Evolutionary conservation across 2,797 vertebrate genomes (phyloP).

Genomic region (Sarcophilus harrisii): DNA sequence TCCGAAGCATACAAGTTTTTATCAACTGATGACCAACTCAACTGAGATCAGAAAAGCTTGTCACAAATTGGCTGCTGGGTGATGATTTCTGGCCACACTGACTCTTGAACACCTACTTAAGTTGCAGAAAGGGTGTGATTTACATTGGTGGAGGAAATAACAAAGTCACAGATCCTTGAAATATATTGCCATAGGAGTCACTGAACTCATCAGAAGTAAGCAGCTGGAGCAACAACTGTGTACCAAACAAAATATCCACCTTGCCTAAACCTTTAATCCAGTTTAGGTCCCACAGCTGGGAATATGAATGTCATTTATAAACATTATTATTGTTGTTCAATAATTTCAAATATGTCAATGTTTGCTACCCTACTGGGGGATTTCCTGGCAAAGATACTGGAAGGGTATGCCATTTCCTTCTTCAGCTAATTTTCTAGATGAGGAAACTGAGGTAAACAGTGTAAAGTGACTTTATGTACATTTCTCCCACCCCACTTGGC

Average conservation of each 20-base stretch:
- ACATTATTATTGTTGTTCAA: neutral
- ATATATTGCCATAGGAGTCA: neutral
- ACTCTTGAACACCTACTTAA: neutral
- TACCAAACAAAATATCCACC: neutral
- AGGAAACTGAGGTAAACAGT: neutral
- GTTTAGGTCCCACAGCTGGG: neutral
- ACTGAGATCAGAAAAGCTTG: neutral
- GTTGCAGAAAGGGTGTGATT: neutral
- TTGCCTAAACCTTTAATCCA: neutral
- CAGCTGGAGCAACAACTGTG: constrained; percentile 13
- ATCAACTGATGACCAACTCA: neutral
- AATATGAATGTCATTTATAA: constrained; percentile 36
- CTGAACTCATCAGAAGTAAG: constrained; percentile 31
- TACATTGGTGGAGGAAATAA: neutral
- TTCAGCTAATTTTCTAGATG: neutral
- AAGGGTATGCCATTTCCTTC: neutral
- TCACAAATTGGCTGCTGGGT: neutral
- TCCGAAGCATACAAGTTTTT: neutral
- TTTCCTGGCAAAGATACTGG: neutral
- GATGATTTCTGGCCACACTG: neutral
- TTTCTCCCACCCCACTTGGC: neutral
- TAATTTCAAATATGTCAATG: neutral
- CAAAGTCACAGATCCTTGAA: neutral
- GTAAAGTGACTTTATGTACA: neutral
- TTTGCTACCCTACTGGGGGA: neutral